These are phyloP conservation scores for Myotis findleyi DNA, from an alignment of 2,797 vertebrate species.

Conservation along the genomic window DNA sequence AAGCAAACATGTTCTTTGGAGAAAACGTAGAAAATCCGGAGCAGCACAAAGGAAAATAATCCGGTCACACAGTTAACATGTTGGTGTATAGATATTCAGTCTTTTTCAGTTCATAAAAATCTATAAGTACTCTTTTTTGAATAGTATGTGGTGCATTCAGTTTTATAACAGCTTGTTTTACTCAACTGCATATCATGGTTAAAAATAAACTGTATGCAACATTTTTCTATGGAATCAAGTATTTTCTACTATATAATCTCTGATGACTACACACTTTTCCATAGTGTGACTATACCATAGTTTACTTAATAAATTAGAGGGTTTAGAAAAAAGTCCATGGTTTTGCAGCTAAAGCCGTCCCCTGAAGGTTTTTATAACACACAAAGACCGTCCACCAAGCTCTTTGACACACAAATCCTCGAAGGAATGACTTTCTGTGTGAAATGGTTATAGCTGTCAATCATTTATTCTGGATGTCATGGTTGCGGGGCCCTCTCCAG, in stretches of 20 bases:
- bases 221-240: background rate
- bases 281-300: background rate
- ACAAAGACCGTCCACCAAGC: conserved; percentile 51
- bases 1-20: background rate
- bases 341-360: conserved; percentile 49
- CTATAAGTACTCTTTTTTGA: background rate
- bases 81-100: background rate
- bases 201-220: conserved; percentile 17
- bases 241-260: conserved; percentile 54
- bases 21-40: background rate
- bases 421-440: conserved; percentile 73
- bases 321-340: background rate
- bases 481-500: conserved; percentile 56
- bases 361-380: conserved; percentile 58
- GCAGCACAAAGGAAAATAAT: background rate
- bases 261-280: conserved; percentile 21
- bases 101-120: background rate
- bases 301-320: conserved; percentile 55
- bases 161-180: conserved; percentile 36
- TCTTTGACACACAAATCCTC: conserved; percentile 61
- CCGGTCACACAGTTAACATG: background rate
- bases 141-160: background rate
- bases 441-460: conserved; percentile 71
- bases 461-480: conserved; percentile 69
- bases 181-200: background rate